Base-by-base conservation (phyloP, 2,888 invertebrate species). In the Phortica magna region DNA sequence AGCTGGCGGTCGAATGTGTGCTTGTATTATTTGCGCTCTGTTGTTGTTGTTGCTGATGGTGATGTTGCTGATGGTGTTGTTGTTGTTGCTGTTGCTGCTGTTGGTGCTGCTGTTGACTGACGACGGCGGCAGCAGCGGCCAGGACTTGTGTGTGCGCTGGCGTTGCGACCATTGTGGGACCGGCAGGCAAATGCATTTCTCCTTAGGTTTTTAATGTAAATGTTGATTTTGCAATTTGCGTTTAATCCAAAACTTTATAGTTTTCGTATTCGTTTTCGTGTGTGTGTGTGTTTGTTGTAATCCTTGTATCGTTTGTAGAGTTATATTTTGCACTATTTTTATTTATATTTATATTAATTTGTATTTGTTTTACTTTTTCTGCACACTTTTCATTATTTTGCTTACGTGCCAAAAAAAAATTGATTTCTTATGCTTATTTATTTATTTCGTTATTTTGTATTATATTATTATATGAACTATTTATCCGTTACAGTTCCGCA, bases 171-270 rank as follows among this genome's bases (percentile, higher is more conserved):
- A 91, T 88, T 67, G 91, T 91, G 82, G 92, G 91, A 79, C 91
- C 91, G 77, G 89, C 89, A 75, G 92, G 91, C 81, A 92, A 83
- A 90, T 92, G 91, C 91, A 92, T 91, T 39, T 76, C 82, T 4
- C 9, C 6, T 64, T 70, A 73, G 19, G 4, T 39, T 19, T 42
- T 57, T 31, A 19, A 6, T 14, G 3, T 7, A 48, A 14, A 6
- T 6, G 7, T 2, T 48, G 48, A 74, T 9, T 39, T 39, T 61
- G 19, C n/a, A 31, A 39, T 53, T 22, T 4, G 17, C 53, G 22
- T 10, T 76, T 14, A 68, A 79, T 31, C 53, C 53, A 41, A 31
- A 17, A 17, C 10, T 22, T 31, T 61, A 7, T 59, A 17, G 9
- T 59, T 59, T 9, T 3, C 10, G 10, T 77, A 78, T 83, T 82